Percentiles rank a stretch among this genome's conserved stretches.
These are phyloP conservation scores for Enteromius thamalakanensis DNA, from an alignment of 2,797 vertebrate genomes.

Conservation along the genomic window DNA sequence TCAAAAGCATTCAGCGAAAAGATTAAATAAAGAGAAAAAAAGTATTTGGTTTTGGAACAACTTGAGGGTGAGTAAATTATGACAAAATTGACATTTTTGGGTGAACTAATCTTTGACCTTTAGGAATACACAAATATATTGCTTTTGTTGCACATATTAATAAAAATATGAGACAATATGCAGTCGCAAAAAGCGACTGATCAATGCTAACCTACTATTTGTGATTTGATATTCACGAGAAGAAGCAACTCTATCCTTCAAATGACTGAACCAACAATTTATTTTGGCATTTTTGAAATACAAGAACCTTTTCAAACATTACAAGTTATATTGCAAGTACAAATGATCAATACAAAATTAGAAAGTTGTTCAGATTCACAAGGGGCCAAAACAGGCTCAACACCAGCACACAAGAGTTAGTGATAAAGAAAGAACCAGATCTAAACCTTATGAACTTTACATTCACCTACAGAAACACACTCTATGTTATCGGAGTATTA, in stretches of 20 bases:
- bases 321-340: constrained; percentile 79
- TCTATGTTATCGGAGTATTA: constrained; percentile 66
- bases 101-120: not conserved
- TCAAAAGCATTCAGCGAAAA: not conserved
- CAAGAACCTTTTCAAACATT: constrained; percentile 71
- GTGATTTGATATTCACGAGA: constrained; percentile 24
- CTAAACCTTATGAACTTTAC: constrained; percentile 67
- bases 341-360: constrained; percentile 81
- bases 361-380: constrained; percentile 74
- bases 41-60: not conserved
- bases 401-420: constrained; percentile 71
- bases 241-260: not conserved
- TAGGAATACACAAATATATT: constrained; percentile 6
- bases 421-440: constrained; percentile 69
- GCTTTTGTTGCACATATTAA: constrained; percentile 30
- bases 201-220: not conserved
- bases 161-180: not conserved
- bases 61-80: not conserved
- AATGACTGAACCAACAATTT: constrained; percentile 66
- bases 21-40: not conserved
- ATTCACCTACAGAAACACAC: constrained; percentile 70
- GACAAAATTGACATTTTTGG: not conserved
- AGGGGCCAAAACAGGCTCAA: constrained; percentile 73
- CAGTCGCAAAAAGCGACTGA: not conserved
- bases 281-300: constrained; percentile 69